A percentile compares a stretch with the other conserved stretches of the same genome.
phyloP scores from a whole-genome alignment of 2,797 vertebrate species.

The Pterois miles region DNA sequence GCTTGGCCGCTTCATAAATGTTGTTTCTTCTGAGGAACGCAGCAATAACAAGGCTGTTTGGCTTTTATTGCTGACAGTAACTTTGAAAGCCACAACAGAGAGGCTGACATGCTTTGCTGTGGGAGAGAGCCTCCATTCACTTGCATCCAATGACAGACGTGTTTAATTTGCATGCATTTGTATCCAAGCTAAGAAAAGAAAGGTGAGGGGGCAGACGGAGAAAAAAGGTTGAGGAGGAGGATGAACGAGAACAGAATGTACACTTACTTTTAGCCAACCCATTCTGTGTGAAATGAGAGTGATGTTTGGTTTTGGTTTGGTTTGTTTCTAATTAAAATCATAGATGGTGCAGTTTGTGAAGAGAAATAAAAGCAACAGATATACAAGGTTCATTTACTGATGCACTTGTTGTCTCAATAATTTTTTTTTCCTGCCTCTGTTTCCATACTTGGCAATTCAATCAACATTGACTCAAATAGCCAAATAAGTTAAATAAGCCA shows the following conservation, averaged over 20 bases:
- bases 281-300: neutral
- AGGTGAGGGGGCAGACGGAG: conserved; percentile 37
- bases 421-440: neutral
- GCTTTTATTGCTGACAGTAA: conserved; percentile 52
- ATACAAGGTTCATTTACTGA: neutral
- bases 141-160: conserved; percentile 17
- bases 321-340: conserved; percentile 46
- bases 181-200: conserved; percentile 43
- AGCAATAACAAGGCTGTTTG: conserved; percentile 41
- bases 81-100: conserved; percentile 45
- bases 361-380: neutral
- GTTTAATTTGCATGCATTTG: conserved; percentile 54
- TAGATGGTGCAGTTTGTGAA: neutral
- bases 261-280: neutral
- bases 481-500: neutral
- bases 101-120: conserved; percentile 18
- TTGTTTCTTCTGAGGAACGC: conserved; percentile 20
- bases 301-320: too few species aligned
- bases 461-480: neutral
- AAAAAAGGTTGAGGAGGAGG: neutral
- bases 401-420: neutral
- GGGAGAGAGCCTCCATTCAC: conserved; percentile 16
- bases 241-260: conserved; percentile 8
- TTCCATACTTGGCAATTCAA: neutral
- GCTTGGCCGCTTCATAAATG: conserved; percentile 31